Evolutionary conservation across 2,888 invertebrate genomes (phyloP).

Genomic region (Axea sp.): DNA sequence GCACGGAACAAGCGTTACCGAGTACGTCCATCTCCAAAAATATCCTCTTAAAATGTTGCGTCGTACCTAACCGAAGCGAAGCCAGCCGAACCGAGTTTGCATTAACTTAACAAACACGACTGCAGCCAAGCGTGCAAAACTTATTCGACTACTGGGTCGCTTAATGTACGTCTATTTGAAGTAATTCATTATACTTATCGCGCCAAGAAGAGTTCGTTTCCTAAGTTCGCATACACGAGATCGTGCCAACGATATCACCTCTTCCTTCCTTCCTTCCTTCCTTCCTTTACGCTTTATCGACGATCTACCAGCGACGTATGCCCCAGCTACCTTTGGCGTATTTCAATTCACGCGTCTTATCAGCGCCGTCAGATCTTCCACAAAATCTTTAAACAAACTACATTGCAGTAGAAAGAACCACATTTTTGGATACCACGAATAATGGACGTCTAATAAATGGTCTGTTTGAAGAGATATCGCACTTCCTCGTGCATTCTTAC

Average conservation of each 20-base stretch:
- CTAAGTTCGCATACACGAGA: conserved; percentile 26
- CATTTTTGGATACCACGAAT: conserved; percentile 13
- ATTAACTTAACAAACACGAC: not conserved
- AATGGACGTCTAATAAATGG: conserved; percentile 11
- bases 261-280: too few relatives aligned
- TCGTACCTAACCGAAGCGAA: too few relatives aligned
- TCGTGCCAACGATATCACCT: conserved; percentile 33
- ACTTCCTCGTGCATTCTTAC: conserved; percentile 2
- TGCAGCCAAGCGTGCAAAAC: conserved; percentile 2
- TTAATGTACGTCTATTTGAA: conserved; percentile 17
- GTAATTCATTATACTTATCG: conserved; percentile 36
- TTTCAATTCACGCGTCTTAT: conserved; percentile 48
- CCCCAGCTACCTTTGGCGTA: conserved; percentile 35
- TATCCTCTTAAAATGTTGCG: not conserved
- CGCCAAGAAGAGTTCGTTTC: conserved; percentile 17
- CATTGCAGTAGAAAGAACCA: conserved; percentile 4
- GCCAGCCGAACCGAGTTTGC: too few relatives aligned
- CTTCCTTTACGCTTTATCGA: conserved; percentile 35
- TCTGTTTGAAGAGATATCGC: not conserved
- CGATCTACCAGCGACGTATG: conserved; percentile 26
- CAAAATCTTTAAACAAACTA: conserved; percentile 23
- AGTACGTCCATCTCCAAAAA: not conserved
- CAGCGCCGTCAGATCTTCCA: conserved; percentile 24
- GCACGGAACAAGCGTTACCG: not conserved
- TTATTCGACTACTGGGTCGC: conserved; percentile 5